These are phyloP conservation scores for Blennius ocellaris DNA, from an alignment of 2,113 vertebrate species.

Conservation along the genomic window DNA sequence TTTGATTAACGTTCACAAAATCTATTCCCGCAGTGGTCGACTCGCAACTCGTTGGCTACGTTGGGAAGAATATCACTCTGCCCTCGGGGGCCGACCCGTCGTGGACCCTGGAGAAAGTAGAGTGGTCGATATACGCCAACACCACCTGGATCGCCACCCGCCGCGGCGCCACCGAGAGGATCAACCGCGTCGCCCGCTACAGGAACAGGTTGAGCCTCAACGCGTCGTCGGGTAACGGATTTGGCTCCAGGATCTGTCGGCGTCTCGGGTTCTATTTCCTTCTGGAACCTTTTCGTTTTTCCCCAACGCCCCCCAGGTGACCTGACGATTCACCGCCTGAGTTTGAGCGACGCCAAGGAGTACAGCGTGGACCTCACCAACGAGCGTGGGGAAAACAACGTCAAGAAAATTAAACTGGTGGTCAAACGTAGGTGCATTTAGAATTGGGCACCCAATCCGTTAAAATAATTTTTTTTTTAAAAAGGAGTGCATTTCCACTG, in stretches of 20 bases:
- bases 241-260: background rate
- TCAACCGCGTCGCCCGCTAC: fast-evolving
- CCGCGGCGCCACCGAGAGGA: fast-evolving
- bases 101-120: background rate
- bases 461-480: too few relatives aligned
- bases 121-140: conserved; percentile 67
- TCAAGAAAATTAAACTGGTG: background rate
- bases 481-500: too few relatives aligned
- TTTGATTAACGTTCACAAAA: too few relatives aligned
- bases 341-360: fast-evolving
- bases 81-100: background rate
- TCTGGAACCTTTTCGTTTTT: background rate
- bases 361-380: conserved; percentile 33
- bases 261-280: fast-evolving
- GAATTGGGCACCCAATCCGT: too few relatives aligned
- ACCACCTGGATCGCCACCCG: conserved; percentile 60
- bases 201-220: conserved; percentile 40
- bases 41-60: background rate
- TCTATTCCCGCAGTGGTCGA: conserved; percentile 1
- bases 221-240: conserved; percentile 12
- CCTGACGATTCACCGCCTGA: conserved; percentile 60
- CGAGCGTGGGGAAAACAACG: fast-evolving
- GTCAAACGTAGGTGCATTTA: conserved; percentile 67
- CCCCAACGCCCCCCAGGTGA: conserved; percentile 41
- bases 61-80: conserved; percentile 27